Percentiles rank a stretch among this genome's conserved stretches.
Conservation (phyloP, 2,797 vertebrate species). For the Paramormyrops hopkinsi region DNA sequence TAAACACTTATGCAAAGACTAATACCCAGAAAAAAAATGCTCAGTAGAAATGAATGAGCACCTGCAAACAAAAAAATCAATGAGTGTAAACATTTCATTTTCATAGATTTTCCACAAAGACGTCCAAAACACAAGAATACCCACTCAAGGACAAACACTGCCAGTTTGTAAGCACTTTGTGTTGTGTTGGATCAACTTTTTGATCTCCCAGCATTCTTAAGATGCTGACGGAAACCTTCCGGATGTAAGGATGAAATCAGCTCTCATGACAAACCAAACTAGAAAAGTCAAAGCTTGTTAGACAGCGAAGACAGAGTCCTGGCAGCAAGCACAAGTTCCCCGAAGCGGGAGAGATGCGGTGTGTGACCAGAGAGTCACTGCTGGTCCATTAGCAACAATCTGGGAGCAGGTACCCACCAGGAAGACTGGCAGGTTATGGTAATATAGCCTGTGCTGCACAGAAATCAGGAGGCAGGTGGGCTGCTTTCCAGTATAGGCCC, state of each 20-base stretch:
- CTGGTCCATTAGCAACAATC: neutral
- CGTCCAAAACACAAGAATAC: neutral
- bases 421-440: neutral
- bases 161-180: neutral
- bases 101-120: neutral
- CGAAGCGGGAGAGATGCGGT: no score
- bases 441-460: neutral
- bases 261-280: neutral
- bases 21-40: constrained; percentile 38
- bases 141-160: neutral
- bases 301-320: neutral
- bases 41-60: neutral
- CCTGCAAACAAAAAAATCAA: neutral
- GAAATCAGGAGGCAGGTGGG: neutral
- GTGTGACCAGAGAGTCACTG: neutral
- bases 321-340: neutral
- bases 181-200: neutral
- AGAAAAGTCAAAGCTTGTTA: neutral
- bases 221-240: neutral
- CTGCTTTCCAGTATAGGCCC: neutral
- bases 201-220: neutral
- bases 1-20: constrained; percentile 51
- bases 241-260: neutral
- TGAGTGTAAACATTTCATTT: constrained; percentile 4
- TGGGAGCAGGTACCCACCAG: neutral